Evolutionary conservation across 2,797 vertebrate genomes (phyloP).

Genomic region (Miichthys miiuy): DNA sequence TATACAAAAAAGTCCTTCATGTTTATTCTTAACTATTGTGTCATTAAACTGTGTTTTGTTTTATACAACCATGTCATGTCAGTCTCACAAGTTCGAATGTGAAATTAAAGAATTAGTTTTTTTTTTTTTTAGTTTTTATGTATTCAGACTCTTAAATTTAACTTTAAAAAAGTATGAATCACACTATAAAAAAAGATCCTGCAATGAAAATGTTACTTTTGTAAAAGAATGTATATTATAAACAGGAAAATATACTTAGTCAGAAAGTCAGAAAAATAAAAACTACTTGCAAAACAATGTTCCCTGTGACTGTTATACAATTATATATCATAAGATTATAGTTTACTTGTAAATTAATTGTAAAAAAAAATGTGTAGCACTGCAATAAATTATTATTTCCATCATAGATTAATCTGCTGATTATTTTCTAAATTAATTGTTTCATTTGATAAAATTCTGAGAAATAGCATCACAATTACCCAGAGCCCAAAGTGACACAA

Average conservation of each 20-base stretch:
- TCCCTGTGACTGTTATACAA: too few relatives aligned
- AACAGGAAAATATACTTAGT: too few relatives aligned
- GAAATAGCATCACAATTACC: too few relatives aligned
- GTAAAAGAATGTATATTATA: too few relatives aligned
- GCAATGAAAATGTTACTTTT: not conserved
- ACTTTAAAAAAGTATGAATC: not conserved
- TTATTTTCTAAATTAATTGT: not conserved
- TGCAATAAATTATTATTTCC: not conserved
- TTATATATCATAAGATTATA: too few relatives aligned
- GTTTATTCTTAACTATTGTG: slow-evolving; percentile 1
- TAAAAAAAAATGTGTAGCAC: not conserved
- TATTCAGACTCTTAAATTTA: not conserved
- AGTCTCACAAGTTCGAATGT: not conserved
- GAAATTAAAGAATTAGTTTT: not conserved
- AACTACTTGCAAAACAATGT: too few relatives aligned
- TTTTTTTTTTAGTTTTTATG: not conserved
- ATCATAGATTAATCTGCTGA: not conserved
- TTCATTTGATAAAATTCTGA: not conserved
- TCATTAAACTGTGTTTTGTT: slow-evolving; percentile 24
- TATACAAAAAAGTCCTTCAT: not conserved
- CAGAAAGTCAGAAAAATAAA: too few relatives aligned
- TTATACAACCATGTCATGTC: not conserved
- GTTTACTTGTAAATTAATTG: too few relatives aligned
- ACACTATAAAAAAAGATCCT: not conserved
- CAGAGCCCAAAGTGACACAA: too few relatives aligned